Base-by-base conservation (phyloP, 64 coral and sea anemone genomes). In the Actinia tenebrosa region DNA sequence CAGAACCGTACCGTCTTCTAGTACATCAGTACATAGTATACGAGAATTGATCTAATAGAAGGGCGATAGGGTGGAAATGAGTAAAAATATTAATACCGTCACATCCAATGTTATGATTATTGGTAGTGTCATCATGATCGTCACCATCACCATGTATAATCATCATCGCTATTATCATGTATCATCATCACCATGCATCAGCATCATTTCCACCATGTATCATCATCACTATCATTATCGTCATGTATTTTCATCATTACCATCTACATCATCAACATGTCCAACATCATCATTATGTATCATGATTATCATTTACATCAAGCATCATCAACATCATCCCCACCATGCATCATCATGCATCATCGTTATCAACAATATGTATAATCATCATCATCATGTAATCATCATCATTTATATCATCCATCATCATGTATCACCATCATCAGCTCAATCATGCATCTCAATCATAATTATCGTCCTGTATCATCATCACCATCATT, bases 21-120 rank as follows among this genome's bases (percentile, higher is more conserved):
- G 50, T 61, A 96, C 86, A 30, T 96, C 94, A 3, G 89, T 77
- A 59, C 94, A 96, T 16, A 96, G 78, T 42, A 93, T 91, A 85
- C 94, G 94, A 37, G 94, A 96, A 84, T 92, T 86, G 44, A 93
- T 87, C 94, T 96, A 37, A 37, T 37, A 37, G 30, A 37, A 37
- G 1, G 30, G 1, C 1, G 30, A 37, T 37, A 37, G 30, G 83
- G 16, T 18, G 47, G 64, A 50, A 27, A 84, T 19, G 84, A 64
- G 60, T 50, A 19, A 66, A 15, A 30, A 44, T 3, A 13, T 66
- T 9, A 66, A 23, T 66, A n/a, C 3, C 4, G 22, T 0, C 63
- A 66, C 11, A 22, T 22, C 22, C 3, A 66, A 4, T 66, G 63
- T 19, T 3, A 66, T 22, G 7, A 16, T 5, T 56, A 56, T 15